Percentiles rank a stretch among this genome's conserved stretches.
Evolutionary conservation across 2,888 invertebrate genomes (phyloP).

Genomic region (Stratiomys singularior): DNA sequence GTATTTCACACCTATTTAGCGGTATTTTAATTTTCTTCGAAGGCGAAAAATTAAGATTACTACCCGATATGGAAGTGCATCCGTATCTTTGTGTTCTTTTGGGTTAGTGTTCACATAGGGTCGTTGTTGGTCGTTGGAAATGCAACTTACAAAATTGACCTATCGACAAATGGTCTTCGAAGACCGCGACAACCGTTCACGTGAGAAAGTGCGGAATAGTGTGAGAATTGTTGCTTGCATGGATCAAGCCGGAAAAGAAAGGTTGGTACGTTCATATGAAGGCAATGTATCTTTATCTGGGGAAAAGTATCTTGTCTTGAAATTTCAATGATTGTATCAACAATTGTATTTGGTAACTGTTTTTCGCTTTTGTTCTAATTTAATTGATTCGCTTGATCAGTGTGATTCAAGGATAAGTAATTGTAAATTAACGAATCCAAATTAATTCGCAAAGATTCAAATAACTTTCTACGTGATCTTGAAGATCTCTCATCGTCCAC

Average conservation of each 20-base stretch:
- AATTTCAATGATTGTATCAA: too few species aligned
- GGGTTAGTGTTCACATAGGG: not conserved
- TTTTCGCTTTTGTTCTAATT: too few species aligned
- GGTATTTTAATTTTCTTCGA: constrained; percentile 16
- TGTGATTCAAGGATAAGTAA: too few species aligned
- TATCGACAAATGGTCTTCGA: not conserved
- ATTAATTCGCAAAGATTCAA: too few species aligned
- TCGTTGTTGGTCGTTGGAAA: not conserved
- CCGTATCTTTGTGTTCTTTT: too few species aligned
- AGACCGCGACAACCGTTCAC: not conserved
- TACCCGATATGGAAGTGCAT: constrained; percentile 9
- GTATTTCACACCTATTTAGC: constrained; percentile 37
- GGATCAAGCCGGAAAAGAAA: not conserved
- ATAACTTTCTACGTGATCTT: too few species aligned
- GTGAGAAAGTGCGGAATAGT: constrained; percentile 14
- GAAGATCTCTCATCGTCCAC: too few species aligned
- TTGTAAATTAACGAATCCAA: too few species aligned
- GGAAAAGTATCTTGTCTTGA: not conserved
- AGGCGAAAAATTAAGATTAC: constrained; percentile 12
- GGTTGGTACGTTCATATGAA: not conserved
- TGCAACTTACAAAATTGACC: constrained; percentile 4
- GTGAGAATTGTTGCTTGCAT: not conserved
- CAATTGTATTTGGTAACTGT: too few species aligned
- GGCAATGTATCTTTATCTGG: not conserved
- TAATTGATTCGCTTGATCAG: too few species aligned